Evolutionary conservation across 1,140 invertebrate species (phyloP), one percentile per base, ranked within the genome.

Genomic region (Amphibalanus amphitrite): DNA sequence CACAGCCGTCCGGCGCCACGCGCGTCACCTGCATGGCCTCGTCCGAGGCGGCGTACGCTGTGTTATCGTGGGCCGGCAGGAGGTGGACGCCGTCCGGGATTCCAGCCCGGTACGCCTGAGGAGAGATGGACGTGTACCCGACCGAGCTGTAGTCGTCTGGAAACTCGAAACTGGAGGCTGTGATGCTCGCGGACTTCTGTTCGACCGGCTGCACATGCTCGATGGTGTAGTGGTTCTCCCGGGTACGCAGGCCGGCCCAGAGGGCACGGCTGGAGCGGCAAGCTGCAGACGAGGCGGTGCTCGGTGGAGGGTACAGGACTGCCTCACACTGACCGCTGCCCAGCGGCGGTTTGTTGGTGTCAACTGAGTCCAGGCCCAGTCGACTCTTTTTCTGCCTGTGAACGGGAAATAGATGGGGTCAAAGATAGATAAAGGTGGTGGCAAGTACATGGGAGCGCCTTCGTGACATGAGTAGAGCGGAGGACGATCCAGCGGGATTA

Each of bases 171-270:
- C 38, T 38, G 38, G 38, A 38, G 6, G 38, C 38, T 6, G 38
- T 38, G 26, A 65, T 65, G 30, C 33, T 28, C 4, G 8, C 69
- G 26, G 33, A 8, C 70, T 76, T 75, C 69, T 76, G 75, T 26
- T 73, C 72, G 72, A 76, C 71, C 25, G 75, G 75, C 69, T 76
- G 75, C 68, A 72, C 74, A 72, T 76, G 75, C 68, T 75, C 74
- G 28, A 76, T 74, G 20, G 75, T 76, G 71, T 76, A 76, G 72
- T 75, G 75, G 69, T 76, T 76, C 69, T 75, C 90, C 26, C 89
- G 82, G 0, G 90, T 90, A 4, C 90, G 91, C 13, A 92, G 80
- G 0, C 90, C 89, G 0, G 90, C 90, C 90, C 90, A 92, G 29
- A 92, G 84, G 26, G 90, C 86, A n/a, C 88, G 81, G 10, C 85